phyloP scores from a whole-genome alignment of 2,113 vertebrate genomes.

The Thunnus thynnus region DNA sequence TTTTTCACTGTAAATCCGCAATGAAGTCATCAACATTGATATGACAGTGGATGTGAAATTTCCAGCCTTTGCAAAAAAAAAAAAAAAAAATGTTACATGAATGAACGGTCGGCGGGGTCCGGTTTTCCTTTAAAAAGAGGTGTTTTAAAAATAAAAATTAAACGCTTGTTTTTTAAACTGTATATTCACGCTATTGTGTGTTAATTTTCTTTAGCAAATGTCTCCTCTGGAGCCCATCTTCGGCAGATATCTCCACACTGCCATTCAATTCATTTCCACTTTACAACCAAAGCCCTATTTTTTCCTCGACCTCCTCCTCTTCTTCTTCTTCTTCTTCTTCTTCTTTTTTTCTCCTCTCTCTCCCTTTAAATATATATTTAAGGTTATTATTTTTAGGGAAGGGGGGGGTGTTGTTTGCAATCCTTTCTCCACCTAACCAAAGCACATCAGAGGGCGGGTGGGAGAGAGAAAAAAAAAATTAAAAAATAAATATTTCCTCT shows the following conservation, averaged over 20 bases:
- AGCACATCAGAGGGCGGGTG: conserved; percentile 48
- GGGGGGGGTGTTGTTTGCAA: conserved; percentile 17
- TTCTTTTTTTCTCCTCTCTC: background rate
- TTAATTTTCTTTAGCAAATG: conserved; percentile 60
- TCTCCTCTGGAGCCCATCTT: conserved; percentile 78
- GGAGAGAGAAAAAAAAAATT: conserved; percentile 28
- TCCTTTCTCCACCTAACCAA: conserved; percentile 42
- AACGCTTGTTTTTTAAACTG: background rate
- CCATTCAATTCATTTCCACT: conserved; percentile 74
- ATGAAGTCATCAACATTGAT: conserved; percentile 80
- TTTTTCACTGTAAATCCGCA: conserved; percentile 81
- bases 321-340: no score
- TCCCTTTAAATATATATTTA: conserved; percentile 21
- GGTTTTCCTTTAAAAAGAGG: conserved; percentile 45
- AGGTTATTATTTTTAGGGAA: background rate
- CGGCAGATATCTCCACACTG: conserved; percentile 65
- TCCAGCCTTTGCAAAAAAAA: conserved; percentile 41
- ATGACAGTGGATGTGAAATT: conserved; percentile 58
- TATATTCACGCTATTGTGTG: conserved; percentile 17
- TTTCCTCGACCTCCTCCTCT: conserved; percentile 11
- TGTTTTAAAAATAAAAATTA: conserved; percentile 23
- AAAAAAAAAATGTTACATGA: conserved; percentile 56
- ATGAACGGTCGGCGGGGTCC: conserved; percentile 50
- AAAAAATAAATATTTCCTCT: conserved; percentile 79
- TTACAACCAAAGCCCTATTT: conserved; percentile 44